Conservation (phyloP, 2,113 vertebrate species). For the Paramormyrops kingsleyae region DNA sequence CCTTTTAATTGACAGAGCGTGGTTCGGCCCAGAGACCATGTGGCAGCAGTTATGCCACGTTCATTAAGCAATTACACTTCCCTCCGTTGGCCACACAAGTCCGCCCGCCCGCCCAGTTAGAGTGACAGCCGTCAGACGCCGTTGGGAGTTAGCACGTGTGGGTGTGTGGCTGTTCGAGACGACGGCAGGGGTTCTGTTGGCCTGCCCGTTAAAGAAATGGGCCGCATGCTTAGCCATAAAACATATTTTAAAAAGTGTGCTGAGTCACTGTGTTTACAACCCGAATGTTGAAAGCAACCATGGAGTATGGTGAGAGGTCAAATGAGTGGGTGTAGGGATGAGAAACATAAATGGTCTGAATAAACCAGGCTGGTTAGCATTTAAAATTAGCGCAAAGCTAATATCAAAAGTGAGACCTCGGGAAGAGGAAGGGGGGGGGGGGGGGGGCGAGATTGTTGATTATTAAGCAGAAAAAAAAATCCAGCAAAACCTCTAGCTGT, state of each 20-base stretch:
- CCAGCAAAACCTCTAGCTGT: not conserved
- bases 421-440: not conserved
- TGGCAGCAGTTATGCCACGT: not conserved
- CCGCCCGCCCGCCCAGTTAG: not conserved
- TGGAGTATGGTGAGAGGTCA: not conserved
- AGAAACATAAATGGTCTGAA: not conserved
- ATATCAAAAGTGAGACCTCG: not conserved
- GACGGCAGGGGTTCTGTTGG: not conserved
- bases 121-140: too few species aligned
- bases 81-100: not conserved
- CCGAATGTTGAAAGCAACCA: not conserved
- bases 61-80: not conserved
- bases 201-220: not conserved
- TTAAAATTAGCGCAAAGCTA: not conserved
- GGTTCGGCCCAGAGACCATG: not conserved
- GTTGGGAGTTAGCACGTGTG: not conserved
- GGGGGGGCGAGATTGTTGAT: not conserved
- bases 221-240: not conserved
- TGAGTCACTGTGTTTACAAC: not conserved
- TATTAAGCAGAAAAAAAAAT: not conserved
- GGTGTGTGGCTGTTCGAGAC: not conserved
- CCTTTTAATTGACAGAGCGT: not conserved
- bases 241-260: not conserved
- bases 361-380: not conserved
- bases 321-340: not conserved